Evolutionary conservation across 2,888 invertebrate species (phyloP).

Genomic region (Dermolepida albohirtum): DNA sequence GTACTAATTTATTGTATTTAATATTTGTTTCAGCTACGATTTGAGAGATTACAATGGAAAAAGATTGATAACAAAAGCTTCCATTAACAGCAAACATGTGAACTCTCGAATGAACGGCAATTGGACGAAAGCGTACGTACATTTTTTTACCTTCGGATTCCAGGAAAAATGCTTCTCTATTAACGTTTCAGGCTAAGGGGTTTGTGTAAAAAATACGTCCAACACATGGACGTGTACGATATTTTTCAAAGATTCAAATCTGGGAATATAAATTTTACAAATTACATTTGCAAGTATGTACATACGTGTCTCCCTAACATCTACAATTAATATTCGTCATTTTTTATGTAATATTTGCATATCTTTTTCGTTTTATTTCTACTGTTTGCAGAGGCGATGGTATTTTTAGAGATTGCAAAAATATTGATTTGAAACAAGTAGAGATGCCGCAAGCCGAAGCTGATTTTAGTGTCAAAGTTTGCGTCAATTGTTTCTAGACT

Average conservation of each 20-base stretch:
- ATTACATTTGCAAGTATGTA: constrained; percentile 48
- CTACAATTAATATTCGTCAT: too few species aligned
- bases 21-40: constrained; percentile 45
- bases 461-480: neutral
- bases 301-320: too few species aligned
- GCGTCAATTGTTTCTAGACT: constrained; percentile 1
- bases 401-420: constrained; percentile 42
- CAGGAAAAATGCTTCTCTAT: neutral
- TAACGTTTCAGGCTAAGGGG: constrained; percentile 43
- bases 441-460: neutral
- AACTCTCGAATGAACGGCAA: constrained; percentile 44
- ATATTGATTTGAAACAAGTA: constrained; percentile 16
- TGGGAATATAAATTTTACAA: constrained; percentile 28
- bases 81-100: constrained; percentile 44
- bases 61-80: constrained; percentile 42
- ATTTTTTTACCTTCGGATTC: neutral
- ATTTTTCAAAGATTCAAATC: constrained; percentile 11
- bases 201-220: constrained; percentile 45
- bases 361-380: constrained; percentile 1
- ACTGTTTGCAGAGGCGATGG: constrained; percentile 34
- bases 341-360: constrained; percentile 9
- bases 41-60: constrained; percentile 45
- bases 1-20: neutral
- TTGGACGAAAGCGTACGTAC: constrained; percentile 49
- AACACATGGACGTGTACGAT: constrained; percentile 40